Percentiles rank a stretch among this genome's conserved stretches.
These are phyloP conservation scores for Mixornis gularis DNA, from an alignment of 2,113 vertebrate species.

Conservation along the genomic window DNA sequence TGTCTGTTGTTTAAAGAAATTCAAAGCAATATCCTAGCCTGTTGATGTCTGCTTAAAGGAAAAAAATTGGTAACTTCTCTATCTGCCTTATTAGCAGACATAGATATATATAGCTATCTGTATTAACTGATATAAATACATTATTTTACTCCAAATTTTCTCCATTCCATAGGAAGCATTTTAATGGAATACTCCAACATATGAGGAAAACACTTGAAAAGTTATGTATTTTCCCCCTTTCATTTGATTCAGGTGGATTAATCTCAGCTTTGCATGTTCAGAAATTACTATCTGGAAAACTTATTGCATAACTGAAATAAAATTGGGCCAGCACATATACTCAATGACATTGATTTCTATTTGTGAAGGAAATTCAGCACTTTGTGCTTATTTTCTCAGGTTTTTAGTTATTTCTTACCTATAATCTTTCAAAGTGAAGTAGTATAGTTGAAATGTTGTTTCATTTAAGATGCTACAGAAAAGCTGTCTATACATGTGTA, in stretches of 20 bases:
- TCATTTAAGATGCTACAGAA: background rate
- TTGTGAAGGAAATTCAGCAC: background rate
- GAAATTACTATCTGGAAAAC: background rate
- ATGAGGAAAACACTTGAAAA: background rate
- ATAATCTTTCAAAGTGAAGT: background rate
- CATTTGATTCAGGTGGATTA: background rate
- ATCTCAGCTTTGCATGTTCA: background rate
- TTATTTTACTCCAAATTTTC: background rate
- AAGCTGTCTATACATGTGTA: background rate
- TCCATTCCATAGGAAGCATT: background rate
- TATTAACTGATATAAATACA: background rate
- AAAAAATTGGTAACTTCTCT: background rate
- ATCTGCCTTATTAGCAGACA: background rate
- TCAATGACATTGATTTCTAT: background rate
- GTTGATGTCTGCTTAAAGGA: background rate
- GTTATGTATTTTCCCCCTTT: background rate
- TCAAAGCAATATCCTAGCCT: background rate
- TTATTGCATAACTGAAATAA: background rate
- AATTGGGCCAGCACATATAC: background rate
- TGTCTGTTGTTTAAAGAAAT: background rate
- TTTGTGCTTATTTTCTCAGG: background rate
- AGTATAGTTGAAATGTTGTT: background rate
- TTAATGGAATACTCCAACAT: background rate
- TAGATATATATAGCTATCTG: background rate
- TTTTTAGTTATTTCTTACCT: background rate